A percentile compares a stretch with the other conserved stretches of the same genome.
Evolutionary conservation across 2,888 invertebrate genomes (phyloP).

Genomic region (Dasypogon diadema): DNA sequence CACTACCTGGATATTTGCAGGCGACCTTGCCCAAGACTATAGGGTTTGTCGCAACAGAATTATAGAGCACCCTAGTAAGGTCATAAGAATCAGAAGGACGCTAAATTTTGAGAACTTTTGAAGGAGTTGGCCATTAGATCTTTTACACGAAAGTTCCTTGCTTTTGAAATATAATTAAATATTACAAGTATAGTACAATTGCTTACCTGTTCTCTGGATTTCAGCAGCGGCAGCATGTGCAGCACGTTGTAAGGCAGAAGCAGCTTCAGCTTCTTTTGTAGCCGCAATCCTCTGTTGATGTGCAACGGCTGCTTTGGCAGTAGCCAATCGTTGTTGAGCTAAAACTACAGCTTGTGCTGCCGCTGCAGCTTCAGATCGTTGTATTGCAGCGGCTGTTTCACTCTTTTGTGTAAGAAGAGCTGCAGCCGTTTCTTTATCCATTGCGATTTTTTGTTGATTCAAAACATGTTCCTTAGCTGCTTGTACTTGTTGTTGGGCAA

Average conservation of each 20-base stretch:
- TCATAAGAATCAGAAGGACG: no score
- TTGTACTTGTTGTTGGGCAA: constrained; percentile 80
- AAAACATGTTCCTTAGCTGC: constrained; percentile 80
- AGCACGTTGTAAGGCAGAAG: constrained; percentile 77
- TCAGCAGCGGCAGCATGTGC: constrained; percentile 79
- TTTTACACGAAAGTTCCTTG: no score
- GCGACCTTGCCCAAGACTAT: no score
- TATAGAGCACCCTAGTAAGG: no score
- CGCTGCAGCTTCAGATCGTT: constrained; percentile 76
- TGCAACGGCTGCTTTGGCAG: constrained; percentile 78
- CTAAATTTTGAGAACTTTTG: no score
- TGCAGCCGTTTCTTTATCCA: constrained; percentile 80
- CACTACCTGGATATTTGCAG: no score
- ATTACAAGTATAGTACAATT: no score
- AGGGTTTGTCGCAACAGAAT: no score
- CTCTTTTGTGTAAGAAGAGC: constrained; percentile 74
- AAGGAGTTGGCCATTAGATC: no score
- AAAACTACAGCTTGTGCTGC: constrained; percentile 76
- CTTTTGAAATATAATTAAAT: no score
- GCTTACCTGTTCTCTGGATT: constrained; percentile 76
- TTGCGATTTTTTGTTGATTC: constrained; percentile 79
- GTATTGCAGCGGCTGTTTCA: constrained; percentile 77
- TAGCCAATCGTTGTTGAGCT: constrained; percentile 78
- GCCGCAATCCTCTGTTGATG: constrained; percentile 80
- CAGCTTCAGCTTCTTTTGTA: constrained; percentile 79